A percentile compares a stretch with the other conserved stretches of the same genome.
Conservation (phyloP, 1,140 invertebrate species). For the Doryteuthis pealeii region DNA sequence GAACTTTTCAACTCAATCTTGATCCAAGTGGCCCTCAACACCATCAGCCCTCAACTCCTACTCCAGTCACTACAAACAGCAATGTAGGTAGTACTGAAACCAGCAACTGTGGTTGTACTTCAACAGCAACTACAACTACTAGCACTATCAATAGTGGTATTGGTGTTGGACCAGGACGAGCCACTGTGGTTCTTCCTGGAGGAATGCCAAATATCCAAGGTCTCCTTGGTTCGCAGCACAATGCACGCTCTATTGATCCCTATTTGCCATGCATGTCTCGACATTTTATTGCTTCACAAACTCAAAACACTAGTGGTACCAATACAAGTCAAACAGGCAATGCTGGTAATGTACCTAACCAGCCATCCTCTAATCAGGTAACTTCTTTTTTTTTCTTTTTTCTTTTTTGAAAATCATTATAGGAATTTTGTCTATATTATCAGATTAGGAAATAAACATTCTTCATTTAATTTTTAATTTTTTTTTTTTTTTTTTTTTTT, state of each 20-base stretch:
- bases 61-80: neutral
- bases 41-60: neutral
- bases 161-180: neutral
- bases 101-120: neutral
- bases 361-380: constrained; percentile 21
- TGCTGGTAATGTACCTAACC: constrained; percentile 21
- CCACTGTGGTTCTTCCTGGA: neutral
- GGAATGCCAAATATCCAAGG: constrained; percentile 12
- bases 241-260: constrained; percentile 21
- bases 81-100: neutral
- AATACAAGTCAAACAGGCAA: constrained; percentile 4
- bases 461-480: too few species aligned
- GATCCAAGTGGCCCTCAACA: neutral
- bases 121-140: neutral
- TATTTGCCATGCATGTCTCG: constrained; percentile 12
- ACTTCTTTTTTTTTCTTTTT: constrained; percentile 10
- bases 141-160: neutral
- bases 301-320: constrained; percentile 15
- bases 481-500: too few species aligned
- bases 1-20: neutral
- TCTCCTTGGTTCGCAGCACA: constrained; percentile 19
- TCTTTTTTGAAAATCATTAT: too few species aligned
- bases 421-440: too few species aligned
- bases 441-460: too few species aligned
- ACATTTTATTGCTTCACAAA: constrained; percentile 11